Conservation (phyloP, 2,888 invertebrate genomes). For the Alloplasta piceator region DNA sequence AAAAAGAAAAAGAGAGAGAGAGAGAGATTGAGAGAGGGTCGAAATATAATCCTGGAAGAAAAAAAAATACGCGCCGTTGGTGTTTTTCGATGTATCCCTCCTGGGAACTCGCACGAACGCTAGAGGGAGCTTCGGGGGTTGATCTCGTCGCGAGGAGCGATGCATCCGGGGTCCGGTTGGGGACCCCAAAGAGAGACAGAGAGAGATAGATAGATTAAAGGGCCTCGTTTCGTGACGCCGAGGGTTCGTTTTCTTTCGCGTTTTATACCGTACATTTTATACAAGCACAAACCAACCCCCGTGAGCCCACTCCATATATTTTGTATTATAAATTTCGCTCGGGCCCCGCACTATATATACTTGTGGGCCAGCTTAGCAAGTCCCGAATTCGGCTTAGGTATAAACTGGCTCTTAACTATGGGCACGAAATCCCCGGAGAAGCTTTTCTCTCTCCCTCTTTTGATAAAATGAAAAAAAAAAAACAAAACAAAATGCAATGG, state of each 20-base stretch:
- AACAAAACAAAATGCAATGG: constrained; percentile 50
- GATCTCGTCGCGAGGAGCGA: constrained; percentile 26
- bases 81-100: constrained; percentile 49
- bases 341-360: constrained; percentile 75
- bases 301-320: constrained; percentile 72
- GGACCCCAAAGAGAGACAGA: constrained; percentile 40
- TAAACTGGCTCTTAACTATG: constrained; percentile 61
- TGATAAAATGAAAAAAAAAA: background rate
- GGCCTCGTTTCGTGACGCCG: constrained; percentile 39
- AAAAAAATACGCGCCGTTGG: constrained; percentile 54
- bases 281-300: constrained; percentile 56
- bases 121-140: background rate
- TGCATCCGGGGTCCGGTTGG: constrained; percentile 68
- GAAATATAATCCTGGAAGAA: constrained; percentile 56
- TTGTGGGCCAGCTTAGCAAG: constrained; percentile 75
- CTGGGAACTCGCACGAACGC: constrained; percentile 47
- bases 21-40: constrained; percentile 33
- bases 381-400: constrained; percentile 68
- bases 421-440: constrained; percentile 41
- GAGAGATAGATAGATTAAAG: constrained; percentile 52
- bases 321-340: constrained; percentile 76
- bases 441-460: constrained; percentile 29
- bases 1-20: constrained; percentile 16
- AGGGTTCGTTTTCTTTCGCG: constrained; percentile 57
- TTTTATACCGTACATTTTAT: constrained; percentile 34